Base-by-base conservation (phyloP, 2,797 vertebrate genomes). In the Ficedula albicollis region DNA sequence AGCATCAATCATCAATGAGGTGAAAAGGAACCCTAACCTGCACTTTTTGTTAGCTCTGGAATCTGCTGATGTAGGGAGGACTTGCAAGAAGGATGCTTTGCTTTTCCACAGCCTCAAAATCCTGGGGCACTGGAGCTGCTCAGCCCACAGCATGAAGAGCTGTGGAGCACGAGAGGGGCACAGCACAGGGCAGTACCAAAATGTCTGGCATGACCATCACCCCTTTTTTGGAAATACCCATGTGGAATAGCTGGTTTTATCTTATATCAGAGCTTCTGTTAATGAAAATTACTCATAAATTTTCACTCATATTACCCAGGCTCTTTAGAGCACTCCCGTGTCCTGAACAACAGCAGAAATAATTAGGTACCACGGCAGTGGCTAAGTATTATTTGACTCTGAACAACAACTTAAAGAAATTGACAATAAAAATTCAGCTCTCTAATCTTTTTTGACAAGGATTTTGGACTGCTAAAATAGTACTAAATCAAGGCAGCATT, bases 261-360 rank as follows among this genome's bases (percentile, higher is more conserved):
- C 52, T 75, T 44, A 5, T 63, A 68, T 25, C 52, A 58, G 38
- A 23, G 15, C 32, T 95, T 84, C 67, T 76, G 44, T 60, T 66
- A n/a, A 51, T 22, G 2, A 23, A 26, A 87, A 74, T 82, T 83
- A 51, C 63, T 91, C 23, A 43, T 43, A 77, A 43, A 59, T 93
- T 82, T 90, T 84, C 49, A 32, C 8, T 63, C 4, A 9, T 77
- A 58, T 87, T 85, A 90, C 56, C 55, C 55, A 84, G 39, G 48
- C 55, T 94, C 49, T 86, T 80, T 73, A 38, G 75, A 91, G 78
- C 46, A 93, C 51, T 38, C 27, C 34, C 49, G 29, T 6, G 2
- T 76, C 68, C 63, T 82, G 80, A 95, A 91, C 67, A 64, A 92
- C 88, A 84, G 49, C 36, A 87, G 75, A 77, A 95, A 77, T 83